Base-by-base conservation (phyloP, 2,888 invertebrate species). In the Conops quadrifasciatus region DNA sequence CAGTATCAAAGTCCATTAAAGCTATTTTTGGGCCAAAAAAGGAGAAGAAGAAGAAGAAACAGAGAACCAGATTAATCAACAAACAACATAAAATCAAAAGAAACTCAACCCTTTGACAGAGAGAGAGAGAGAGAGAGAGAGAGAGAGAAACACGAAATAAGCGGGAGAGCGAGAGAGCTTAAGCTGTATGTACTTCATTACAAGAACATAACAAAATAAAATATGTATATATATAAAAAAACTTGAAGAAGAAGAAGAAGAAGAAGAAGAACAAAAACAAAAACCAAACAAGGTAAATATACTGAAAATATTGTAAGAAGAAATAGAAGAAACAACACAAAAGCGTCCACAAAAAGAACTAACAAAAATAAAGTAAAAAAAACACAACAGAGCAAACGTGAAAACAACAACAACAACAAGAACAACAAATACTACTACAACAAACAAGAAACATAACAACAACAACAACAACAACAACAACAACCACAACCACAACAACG, bases 231-330 rank as follows among this genome's bases (percentile, higher is more conserved):
- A n/a, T 24, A 43, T 51, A 45, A 62, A 21, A 2, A 36, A 62
- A 62, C 21, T 11, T 36, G 7, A 7, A 15, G 45, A 15, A 19
- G 21, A 62, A 60, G 26, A 67, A 71, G 28, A 1, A 66, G 58
- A 60, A 58, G 21, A 51, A 36, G 51, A 60, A 24, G 28, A 58
- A 68, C 47, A 72, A 71, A 71, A 73, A 73, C 69, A 71, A 72
- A 70, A 73, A n/a, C n/a, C n/a, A 71, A 73, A 69, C 71, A 67
- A 19, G n/a, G 49, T 13, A n/a, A 11, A 19, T 13, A n/a, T 7
- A 5, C 49, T 49, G 49, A 49, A 19, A 49, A n/a, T 15, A 49
- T 4, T 3, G 24, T 11, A 58, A 2, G 21, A 56, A 56, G 21
- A 53, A 53, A 11, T n/a, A 21, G 19, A 53, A 24, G 21, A 21